These are phyloP conservation scores for Heterohyrax brucei DNA, from an alignment of 2,797 vertebrate species.

Conservation along the genomic window DNA sequence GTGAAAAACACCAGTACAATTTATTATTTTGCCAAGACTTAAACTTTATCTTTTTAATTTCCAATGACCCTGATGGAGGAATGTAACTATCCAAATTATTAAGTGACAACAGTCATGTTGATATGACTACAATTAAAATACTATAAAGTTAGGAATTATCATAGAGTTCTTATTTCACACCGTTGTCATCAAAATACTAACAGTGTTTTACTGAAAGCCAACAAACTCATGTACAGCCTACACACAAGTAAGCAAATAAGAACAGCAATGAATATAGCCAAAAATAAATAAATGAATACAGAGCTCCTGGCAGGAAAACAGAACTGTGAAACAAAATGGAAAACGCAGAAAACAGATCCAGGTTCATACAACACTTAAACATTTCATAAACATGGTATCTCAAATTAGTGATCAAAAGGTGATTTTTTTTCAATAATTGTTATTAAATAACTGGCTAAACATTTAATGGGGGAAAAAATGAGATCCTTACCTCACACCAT, in stretches of 20 bases:
- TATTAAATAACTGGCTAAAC: conserved; percentile 65
- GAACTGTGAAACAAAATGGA: conserved; percentile 66
- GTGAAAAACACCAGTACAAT: neutral
- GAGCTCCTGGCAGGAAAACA: conserved; percentile 38
- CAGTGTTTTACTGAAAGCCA: neutral
- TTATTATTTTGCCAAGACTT: conserved; percentile 10
- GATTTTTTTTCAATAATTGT: conserved; percentile 58
- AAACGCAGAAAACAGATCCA: conserved; percentile 52
- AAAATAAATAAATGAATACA: neutral
- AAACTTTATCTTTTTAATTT: neutral
- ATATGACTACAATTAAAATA: conserved; percentile 19
- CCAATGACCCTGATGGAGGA: neutral
- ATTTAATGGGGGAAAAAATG: conserved; percentile 13
- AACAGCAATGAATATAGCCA: neutral
- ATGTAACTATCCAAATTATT: conserved; percentile 23
- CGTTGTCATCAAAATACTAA: neutral
- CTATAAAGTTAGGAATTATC: neutral
- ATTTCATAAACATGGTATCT: conserved; percentile 65
- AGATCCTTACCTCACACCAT: conserved; percentile 73
- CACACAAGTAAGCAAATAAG: neutral
- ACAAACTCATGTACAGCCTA: neutral
- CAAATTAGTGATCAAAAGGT: conserved; percentile 57
- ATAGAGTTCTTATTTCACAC: neutral
- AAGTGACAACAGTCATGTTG: neutral
- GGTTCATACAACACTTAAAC: conserved; percentile 35